Conservation (phyloP, 2,797 vertebrate species). For the Hypotaenidia okinawae region DNA sequence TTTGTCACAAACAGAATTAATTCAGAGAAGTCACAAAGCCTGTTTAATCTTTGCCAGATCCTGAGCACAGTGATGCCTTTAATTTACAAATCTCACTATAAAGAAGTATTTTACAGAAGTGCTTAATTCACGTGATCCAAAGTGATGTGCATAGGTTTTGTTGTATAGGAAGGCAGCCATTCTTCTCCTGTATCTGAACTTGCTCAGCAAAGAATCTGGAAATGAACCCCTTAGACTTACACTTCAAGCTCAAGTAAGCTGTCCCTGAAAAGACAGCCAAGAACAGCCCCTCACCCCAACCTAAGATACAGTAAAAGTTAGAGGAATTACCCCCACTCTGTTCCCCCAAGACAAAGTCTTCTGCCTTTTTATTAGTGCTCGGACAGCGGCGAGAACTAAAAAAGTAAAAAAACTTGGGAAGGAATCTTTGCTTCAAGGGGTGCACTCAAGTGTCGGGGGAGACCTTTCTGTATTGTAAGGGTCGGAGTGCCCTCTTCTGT, state of each 20-base stretch:
- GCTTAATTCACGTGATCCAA: not conserved
- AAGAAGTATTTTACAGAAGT: not conserved
- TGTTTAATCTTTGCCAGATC: not conserved
- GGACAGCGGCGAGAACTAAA: not conserved
- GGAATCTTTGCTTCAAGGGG: not conserved
- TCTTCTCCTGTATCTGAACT: not conserved
- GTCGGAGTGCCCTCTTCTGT: slow-evolving; percentile 55
- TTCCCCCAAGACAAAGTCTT: not conserved
- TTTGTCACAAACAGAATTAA: not conserved
- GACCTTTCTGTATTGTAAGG: not conserved
- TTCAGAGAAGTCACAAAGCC: not conserved
- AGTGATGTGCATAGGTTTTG: not conserved
- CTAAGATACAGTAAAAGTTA: not conserved
- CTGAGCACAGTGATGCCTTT: not conserved
- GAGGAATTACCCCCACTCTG: not conserved
- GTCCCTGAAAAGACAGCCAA: not conserved
- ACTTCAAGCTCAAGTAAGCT: not conserved
- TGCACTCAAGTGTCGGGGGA: rapidly evolving
- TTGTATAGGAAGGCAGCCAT: not conserved
- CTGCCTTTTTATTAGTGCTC: not conserved
- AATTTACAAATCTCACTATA: not conserved
- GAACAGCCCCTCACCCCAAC: not conserved
- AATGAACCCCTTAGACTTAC: not conserved
- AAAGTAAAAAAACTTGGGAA: not conserved
- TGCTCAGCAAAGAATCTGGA: not conserved